phyloP scores from a whole-genome alignment of 2,797 vertebrate species.

The Strix occidentalis region DNA sequence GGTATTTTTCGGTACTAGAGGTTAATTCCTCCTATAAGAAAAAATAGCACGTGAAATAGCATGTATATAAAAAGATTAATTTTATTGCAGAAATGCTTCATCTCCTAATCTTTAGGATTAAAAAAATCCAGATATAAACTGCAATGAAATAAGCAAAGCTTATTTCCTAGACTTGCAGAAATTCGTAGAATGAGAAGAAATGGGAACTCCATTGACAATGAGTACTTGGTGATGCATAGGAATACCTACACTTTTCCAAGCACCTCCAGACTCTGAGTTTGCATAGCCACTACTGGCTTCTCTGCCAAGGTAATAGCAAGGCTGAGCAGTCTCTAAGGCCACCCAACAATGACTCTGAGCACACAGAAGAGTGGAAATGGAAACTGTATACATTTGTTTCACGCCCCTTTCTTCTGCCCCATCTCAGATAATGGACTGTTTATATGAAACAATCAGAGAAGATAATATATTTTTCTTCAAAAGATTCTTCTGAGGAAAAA shows the following conservation, averaged over 20 bases:
- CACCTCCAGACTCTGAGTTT: background rate
- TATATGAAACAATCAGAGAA: background rate
- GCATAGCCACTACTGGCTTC: background rate
- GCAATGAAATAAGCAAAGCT: background rate
- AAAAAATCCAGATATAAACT: background rate
- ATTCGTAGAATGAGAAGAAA: background rate
- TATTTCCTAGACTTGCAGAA: background rate
- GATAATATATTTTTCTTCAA: background rate
- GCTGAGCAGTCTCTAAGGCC: background rate
- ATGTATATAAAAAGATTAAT: background rate
- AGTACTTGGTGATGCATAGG: background rate
- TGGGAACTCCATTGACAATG: background rate
- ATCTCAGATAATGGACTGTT: background rate
- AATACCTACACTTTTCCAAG: background rate
- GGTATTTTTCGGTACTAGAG: background rate
- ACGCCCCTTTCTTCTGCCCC: background rate
- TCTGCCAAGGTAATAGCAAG: background rate
- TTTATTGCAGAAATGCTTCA: background rate
- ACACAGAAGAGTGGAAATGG: background rate
- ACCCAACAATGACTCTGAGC: too few species aligned
- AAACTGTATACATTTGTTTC: background rate
- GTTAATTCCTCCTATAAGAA: constrained; percentile 54
- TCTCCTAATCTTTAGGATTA: background rate
- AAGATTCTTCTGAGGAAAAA: background rate
- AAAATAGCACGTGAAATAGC: background rate